phyloP scores from a whole-genome alignment of 2,113 vertebrate genomes.

The Tretioscincus oriximinensis region DNA sequence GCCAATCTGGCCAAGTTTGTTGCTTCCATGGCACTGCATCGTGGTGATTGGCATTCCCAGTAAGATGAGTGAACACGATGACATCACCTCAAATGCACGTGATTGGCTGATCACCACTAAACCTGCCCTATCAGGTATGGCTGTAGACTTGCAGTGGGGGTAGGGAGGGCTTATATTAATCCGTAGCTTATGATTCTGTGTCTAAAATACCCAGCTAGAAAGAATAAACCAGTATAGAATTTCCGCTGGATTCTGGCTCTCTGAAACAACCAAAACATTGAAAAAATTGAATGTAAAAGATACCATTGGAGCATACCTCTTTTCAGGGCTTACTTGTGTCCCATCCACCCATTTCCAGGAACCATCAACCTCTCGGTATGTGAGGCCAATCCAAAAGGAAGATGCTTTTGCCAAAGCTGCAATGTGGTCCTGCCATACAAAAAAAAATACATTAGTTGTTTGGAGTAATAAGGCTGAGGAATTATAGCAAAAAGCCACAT shows the following conservation, averaged over 20 bases:
- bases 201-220: neutral
- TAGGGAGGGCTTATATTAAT: too few species aligned
- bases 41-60: too few species aligned
- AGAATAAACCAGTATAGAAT: neutral
- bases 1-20: too few species aligned
- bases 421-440: neutral
- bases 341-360: constrained; percentile 18
- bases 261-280: neutral
- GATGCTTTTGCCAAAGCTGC: neutral
- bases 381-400: constrained; percentile 14
- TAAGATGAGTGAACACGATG: too few species aligned
- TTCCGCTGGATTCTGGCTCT: neutral
- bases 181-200: too few species aligned
- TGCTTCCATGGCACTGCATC: too few species aligned
- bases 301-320: neutral
- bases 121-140: too few species aligned
- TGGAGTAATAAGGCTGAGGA: neutral
- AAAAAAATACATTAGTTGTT: neutral
- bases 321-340: neutral
- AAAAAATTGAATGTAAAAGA: neutral
- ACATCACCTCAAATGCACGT: too few species aligned
- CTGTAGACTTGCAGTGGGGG: too few species aligned
- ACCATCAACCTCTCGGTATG: neutral
- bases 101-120: too few species aligned
- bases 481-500: neutral